Evolutionary conservation across 1,140 invertebrate genomes (phyloP).

Genomic region (Danaus melanippus): DNA sequence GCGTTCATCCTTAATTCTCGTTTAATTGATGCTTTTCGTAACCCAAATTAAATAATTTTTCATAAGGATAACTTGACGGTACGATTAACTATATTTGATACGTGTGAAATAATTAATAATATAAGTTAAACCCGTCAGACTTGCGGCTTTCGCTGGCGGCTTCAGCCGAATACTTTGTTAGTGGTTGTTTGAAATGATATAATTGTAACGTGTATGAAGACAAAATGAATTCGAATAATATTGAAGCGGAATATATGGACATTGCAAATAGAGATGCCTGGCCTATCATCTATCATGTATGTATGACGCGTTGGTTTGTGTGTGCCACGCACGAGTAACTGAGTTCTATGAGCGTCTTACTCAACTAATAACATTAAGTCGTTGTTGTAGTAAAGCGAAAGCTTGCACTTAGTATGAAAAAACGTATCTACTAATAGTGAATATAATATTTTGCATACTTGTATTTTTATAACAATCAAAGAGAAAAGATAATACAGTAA

Average conservation of each 20-base stretch:
- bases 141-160: slow-evolving; percentile 46
- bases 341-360: slow-evolving; percentile 3
- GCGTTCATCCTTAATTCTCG: slow-evolving; percentile 3
- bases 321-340: slow-evolving; percentile 49
- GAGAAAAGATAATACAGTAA: slow-evolving; percentile 1
- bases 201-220: slow-evolving; percentile 39
- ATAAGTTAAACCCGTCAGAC: slow-evolving; percentile 23
- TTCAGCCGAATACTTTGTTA: slow-evolving; percentile 36
- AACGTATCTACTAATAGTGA: too few species aligned
- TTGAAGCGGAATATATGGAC: slow-evolving; percentile 79
- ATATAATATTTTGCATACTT: not conserved
- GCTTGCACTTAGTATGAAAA: too few species aligned
- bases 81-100: not conserved
- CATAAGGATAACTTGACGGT: slow-evolving; percentile 1
- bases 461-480: not conserved
- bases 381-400: too few species aligned
- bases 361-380: too few species aligned
- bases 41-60: slow-evolving; percentile 9
- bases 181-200: slow-evolving; percentile 41
- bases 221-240: slow-evolving; percentile 62
- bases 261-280: slow-evolving; percentile 77
- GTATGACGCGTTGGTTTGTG: slow-evolving; percentile 31
- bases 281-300: slow-evolving; percentile 75
- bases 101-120: slow-evolving; percentile 5
- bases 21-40: slow-evolving; percentile 9